A percentile compares a stretch with the other conserved stretches of the same genome.
phyloP scores from a whole-genome alignment of 1,140 invertebrate species.

The Drosophila rhopaloa region DNA sequence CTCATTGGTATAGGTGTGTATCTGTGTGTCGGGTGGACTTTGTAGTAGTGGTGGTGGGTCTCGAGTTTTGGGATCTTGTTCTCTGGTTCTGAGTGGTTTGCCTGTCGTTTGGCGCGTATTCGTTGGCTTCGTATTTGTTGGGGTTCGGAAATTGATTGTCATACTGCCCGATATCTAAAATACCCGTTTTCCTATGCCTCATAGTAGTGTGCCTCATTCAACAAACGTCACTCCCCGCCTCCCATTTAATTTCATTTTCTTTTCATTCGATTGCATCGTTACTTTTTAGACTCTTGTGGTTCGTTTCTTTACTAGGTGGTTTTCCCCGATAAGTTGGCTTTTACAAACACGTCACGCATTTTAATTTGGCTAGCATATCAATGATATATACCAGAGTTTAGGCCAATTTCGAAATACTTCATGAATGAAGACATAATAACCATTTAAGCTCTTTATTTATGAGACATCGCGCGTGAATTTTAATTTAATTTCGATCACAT shows the following conservation, averaged over 20 bases:
- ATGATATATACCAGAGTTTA: constrained; percentile 5
- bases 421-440: constrained; percentile 21
- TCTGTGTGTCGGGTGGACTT: constrained; percentile 13
- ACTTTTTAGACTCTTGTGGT: constrained; percentile 2
- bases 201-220: background rate
- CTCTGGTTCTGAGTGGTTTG: constrained; percentile 18
- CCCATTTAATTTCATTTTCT: constrained; percentile 36
- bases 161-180: constrained; percentile 5
- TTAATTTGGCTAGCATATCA: constrained; percentile 22
- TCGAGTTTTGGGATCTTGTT: constrained; percentile 51
- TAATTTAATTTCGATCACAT: background rate
- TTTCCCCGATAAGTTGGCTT: constrained; percentile 32
- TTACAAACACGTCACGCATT: constrained; percentile 16
- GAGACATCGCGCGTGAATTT: constrained; percentile 1
- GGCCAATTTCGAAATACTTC: constrained; percentile 22
- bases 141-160: constrained; percentile 28
- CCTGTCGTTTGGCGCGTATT: constrained; percentile 40
- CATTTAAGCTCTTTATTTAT: constrained; percentile 19
- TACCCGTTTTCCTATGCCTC: background rate
- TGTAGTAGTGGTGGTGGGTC: constrained; percentile 30
- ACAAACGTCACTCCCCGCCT: background rate
- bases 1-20: constrained; percentile 16
- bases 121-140: constrained; percentile 4
- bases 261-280: constrained; percentile 46
- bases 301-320: constrained; percentile 13